Conservation (phyloP, 1,140 invertebrate species). For the Pararge aegeria region DNA sequence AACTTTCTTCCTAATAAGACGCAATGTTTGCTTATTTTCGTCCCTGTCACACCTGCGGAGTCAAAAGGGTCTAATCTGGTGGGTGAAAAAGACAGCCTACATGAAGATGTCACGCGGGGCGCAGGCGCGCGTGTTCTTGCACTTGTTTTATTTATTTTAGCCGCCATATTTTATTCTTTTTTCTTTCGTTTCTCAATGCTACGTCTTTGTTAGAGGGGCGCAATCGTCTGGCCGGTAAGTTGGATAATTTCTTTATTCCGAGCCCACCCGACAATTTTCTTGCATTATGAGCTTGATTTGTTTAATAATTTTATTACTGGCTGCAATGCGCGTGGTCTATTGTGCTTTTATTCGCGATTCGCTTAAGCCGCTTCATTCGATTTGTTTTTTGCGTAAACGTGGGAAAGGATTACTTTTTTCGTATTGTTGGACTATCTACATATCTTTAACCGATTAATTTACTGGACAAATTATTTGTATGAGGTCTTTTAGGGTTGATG, state of each 20-base stretch:
- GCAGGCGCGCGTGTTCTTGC: slow-evolving; percentile 70
- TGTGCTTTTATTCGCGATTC: slow-evolving; percentile 46
- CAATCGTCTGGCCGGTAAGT: slow-evolving; percentile 68
- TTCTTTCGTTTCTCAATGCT: slow-evolving; percentile 53
- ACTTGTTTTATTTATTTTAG: slow-evolving; percentile 74
- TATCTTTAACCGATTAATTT: too few species aligned
- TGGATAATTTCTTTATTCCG: slow-evolving; percentile 78
- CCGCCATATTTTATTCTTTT: slow-evolving; percentile 63
- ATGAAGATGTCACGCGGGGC: slow-evolving; percentile 75
- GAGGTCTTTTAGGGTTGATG: neutral
- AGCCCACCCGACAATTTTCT: slow-evolving; percentile 74
- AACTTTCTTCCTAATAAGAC: slow-evolving; percentile 71
- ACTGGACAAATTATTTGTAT: neutral
- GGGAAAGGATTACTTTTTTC: slow-evolving; percentile 22
- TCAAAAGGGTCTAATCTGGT: slow-evolving; percentile 28
- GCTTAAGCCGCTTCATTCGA: slow-evolving; percentile 22
- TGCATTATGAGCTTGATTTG: slow-evolving; percentile 74
- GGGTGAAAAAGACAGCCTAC: slow-evolving; percentile 57
- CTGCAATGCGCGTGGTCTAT: slow-evolving; percentile 51
- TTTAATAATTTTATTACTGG: slow-evolving; percentile 78
- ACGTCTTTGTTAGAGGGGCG: slow-evolving; percentile 74
- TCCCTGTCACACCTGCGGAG: slow-evolving; percentile 45
- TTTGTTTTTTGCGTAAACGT: slow-evolving; percentile 27
- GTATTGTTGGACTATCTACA: slow-evolving; percentile 20
- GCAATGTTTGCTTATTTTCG: slow-evolving; percentile 40